Evolutionary conservation across 1,140 invertebrate species (phyloP).

Genomic region (Plectus sambesii): DNA sequence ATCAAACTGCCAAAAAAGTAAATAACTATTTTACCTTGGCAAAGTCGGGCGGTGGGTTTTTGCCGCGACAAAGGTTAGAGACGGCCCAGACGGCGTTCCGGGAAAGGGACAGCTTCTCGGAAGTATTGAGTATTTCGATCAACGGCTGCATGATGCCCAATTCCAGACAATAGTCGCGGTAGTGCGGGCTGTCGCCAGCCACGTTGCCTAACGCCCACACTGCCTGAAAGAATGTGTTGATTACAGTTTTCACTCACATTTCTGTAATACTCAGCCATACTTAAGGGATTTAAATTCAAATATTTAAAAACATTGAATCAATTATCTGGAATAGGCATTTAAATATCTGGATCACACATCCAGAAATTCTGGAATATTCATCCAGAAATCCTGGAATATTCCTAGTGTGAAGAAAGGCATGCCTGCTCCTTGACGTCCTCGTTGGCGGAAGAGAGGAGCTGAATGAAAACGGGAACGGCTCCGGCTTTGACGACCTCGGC

Average conservation of each 20-base stretch:
- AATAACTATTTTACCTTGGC: conserved; percentile 56
- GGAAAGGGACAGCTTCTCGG: conserved; percentile 70
- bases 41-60: conserved; percentile 89
- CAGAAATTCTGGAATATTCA: too few relatives aligned
- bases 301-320: too few relatives aligned
- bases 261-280: too few relatives aligned
- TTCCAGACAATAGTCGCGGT: conserved; percentile 62
- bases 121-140: background rate
- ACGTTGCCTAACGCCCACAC: conserved; percentile 95
- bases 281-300: too few relatives aligned
- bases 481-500: conserved; percentile 81
- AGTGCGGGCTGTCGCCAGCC: conserved; percentile 83
- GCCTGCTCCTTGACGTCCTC: conserved; percentile 78
- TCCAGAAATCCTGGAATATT: too few relatives aligned
- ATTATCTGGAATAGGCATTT: too few relatives aligned
- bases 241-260: too few relatives aligned
- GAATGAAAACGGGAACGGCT: conserved; percentile 80
- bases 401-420: too few relatives aligned
- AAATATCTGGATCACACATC: too few relatives aligned
- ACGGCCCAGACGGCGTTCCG: conserved; percentile 95
- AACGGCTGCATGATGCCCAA: background rate
- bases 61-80: conserved; percentile 88
- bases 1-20: background rate
- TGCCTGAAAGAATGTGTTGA: too few relatives aligned
- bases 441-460: conserved; percentile 63